phyloP scores from a whole-genome alignment of 2,113 vertebrate genomes.

The Neotragus moschatus region DNA sequence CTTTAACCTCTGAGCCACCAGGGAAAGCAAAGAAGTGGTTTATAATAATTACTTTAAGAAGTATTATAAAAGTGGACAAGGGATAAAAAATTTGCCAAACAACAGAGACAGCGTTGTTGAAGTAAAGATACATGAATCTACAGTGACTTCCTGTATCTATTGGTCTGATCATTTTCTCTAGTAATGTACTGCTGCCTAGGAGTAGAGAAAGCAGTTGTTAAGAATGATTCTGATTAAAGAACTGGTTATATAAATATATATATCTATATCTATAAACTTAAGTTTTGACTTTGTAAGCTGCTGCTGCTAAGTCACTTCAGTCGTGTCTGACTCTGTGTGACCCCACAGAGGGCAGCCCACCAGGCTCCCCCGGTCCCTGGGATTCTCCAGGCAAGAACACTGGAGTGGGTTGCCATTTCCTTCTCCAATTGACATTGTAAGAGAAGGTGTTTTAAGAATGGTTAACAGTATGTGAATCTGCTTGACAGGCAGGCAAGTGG shows the following conservation, averaged over 20 bases:
- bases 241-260: not conserved
- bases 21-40: not conserved
- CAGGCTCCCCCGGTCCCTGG: too few species aligned
- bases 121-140: not conserved
- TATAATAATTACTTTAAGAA: not conserved
- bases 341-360: too few species aligned
- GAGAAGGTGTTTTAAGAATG: not conserved
- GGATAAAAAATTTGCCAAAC: not conserved
- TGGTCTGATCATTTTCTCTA: not conserved
- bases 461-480: not conserved
- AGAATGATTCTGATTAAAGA: not conserved
- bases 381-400: too few species aligned
- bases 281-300: not conserved
- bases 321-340: too few species aligned
- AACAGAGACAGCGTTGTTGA: not conserved
- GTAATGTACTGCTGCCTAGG: not conserved
- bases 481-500: not conserved
- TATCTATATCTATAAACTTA: not conserved
- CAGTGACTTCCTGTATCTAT: not conserved
- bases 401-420: too few species aligned
- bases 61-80: not conserved
- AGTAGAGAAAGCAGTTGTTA: not conserved
- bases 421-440: not conserved
- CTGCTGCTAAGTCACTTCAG: too few species aligned
- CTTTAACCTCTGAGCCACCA: too few species aligned